Evolutionary conservation across 2,113 vertebrate species (phyloP).

Genomic region (Elachura formosa): DNA sequence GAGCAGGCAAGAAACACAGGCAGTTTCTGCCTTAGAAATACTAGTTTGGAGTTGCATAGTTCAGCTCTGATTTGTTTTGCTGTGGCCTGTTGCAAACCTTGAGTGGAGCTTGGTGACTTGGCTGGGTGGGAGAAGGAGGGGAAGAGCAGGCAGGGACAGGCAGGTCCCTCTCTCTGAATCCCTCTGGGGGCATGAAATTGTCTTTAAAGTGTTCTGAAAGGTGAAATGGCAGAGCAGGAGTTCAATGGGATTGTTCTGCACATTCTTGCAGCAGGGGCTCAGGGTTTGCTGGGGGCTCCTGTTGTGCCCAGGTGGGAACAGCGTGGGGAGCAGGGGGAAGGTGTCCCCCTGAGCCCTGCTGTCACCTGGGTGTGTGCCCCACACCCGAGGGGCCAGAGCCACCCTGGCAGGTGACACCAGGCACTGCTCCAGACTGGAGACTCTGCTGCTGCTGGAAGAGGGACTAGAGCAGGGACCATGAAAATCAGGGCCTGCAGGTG

Average conservation of each 20-base stretch:
- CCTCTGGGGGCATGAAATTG: accelerated
- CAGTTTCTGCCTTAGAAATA: not conserved
- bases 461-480: accelerated
- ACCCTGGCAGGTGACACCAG: not conserved
- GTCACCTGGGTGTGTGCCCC: accelerated
- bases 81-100: not conserved
- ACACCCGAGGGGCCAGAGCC: not conserved
- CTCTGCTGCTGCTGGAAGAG: not conserved
- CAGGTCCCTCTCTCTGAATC: not conserved
- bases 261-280: not conserved
- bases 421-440: not conserved
- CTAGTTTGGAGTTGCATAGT: not conserved
- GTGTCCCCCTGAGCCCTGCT: not conserved
- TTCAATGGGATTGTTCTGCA: accelerated
- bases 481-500: not conserved
- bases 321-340: not conserved
- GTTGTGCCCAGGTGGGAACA: not conserved
- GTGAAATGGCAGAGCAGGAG: not conserved
- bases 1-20: not conserved
- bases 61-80: not conserved
- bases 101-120: not conserved
- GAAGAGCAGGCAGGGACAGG: not conserved
- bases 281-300: not conserved
- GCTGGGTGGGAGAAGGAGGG: not conserved
- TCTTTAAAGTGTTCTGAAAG: not conserved